Conservation (phyloP, 37 sponge, comb jelly and placozoan species). For the Ephydatia muelleri region DNA sequence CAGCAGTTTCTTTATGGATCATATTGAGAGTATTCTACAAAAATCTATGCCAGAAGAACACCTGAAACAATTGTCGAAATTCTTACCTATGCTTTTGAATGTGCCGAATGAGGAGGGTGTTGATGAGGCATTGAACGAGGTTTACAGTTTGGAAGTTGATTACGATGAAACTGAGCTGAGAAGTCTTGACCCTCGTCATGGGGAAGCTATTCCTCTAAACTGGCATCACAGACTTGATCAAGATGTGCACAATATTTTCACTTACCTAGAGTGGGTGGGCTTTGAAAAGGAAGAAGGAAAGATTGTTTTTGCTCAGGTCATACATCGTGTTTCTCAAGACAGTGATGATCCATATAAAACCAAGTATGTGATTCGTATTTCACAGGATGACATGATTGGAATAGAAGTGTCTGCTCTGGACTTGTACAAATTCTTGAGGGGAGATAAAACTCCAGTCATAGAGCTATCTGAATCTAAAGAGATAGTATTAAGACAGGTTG, state of each 20-base stretch:
- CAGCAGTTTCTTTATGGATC: too few species aligned
- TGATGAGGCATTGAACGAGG: too few species aligned
- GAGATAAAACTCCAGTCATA: too few species aligned
- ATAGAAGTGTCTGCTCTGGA: not conserved
- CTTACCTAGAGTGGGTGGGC: conserved; percentile 31
- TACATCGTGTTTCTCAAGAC: conserved; percentile 9
- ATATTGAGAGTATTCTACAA: too few species aligned
- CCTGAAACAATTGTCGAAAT: too few species aligned
- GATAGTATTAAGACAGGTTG: not conserved
- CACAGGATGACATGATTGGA: not conserved
- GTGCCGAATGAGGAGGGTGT: too few species aligned
- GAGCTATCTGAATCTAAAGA: too few species aligned
- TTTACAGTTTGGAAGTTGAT: too few species aligned
- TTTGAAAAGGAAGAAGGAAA: conserved; percentile 21
- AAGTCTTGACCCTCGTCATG: conserved; percentile 17
- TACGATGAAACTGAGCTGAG: too few species aligned
- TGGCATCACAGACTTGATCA: not conserved
- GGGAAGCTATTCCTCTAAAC: conserved; percentile 15
- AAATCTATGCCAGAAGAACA: too few species aligned
- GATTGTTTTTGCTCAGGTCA: conserved; percentile 14
- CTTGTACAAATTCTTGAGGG: not conserved
- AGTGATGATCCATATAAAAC: not conserved
- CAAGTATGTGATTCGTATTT: not conserved
- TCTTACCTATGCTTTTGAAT: too few species aligned
- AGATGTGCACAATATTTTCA: conserved; percentile 4